These are phyloP conservation scores for Lottia gigantea DNA, from an alignment of 2,888 invertebrate genomes.

Conservation along the genomic window DNA sequence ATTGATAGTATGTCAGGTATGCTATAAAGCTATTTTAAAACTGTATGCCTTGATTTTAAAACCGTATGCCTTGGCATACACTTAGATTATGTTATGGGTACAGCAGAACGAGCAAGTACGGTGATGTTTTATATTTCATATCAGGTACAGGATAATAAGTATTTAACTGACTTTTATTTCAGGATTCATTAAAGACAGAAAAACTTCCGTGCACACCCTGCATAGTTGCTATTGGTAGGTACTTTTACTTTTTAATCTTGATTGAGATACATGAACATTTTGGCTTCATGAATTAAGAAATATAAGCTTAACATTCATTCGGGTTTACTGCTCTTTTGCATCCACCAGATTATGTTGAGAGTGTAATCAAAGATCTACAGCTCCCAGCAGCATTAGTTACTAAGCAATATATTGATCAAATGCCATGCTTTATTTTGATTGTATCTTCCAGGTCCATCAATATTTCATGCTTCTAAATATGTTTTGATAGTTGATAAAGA, in stretches of 20 bases:
- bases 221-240: slow-evolving; percentile 1
- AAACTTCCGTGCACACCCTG: neutral
- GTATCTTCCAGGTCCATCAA: neutral
- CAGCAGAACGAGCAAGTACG: slow-evolving; percentile 87
- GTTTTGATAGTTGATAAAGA: neutral
- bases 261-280: no score
- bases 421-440: no score
- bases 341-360: no score
- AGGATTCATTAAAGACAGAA: slow-evolving; percentile 5
- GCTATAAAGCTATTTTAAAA: no score
- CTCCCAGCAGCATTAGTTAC: no score
- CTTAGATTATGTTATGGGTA: no score
- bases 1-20: slow-evolving; percentile 9
- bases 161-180: neutral
- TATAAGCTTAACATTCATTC: no score
- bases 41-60: neutral
- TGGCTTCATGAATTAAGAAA: no score
- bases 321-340: no score
- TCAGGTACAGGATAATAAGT: slow-evolving; percentile 45
- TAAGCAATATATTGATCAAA: no score
- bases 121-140: slow-evolving; percentile 40
- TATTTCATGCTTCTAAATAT: slow-evolving; percentile 2
- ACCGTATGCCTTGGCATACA: neutral
- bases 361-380: no score
- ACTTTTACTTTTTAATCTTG: neutral